These are phyloP conservation scores for Myzus persicae DNA, from an alignment of 1,140 invertebrate genomes.

Conservation along the genomic window DNA sequence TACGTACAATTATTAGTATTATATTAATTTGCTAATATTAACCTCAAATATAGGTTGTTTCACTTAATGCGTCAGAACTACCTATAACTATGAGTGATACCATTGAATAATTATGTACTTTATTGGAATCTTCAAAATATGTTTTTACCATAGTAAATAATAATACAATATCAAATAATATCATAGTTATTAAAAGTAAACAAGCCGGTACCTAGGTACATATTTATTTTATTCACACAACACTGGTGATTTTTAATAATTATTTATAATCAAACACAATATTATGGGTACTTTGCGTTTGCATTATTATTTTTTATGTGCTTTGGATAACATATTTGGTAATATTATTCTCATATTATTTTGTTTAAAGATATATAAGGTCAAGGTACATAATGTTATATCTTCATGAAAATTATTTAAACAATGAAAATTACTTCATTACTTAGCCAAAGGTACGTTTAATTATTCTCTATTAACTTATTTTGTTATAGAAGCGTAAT, in stretches of 20 bases:
- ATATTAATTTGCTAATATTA: too few species aligned
- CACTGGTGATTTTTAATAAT: neutral
- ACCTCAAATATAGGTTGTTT: too few species aligned
- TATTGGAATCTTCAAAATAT: neutral
- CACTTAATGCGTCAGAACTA: neutral
- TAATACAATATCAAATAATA: neutral
- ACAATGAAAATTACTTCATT: constrained; percentile 10
- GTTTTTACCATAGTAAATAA: neutral
- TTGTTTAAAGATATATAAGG: constrained; percentile 10
- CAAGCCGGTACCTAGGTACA: neutral
- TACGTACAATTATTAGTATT: too few species aligned
- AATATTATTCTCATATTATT: neutral
- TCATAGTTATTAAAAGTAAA: neutral
- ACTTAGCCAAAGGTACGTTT: neutral
- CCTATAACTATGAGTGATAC: neutral
- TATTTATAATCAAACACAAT: neutral
- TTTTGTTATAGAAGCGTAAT: neutral
- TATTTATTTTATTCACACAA: neutral
- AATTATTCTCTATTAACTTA: constrained; percentile 3
- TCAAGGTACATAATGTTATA: neutral
- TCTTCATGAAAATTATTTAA: neutral
- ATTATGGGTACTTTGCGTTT: neutral
- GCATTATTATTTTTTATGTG: neutral
- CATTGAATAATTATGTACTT: neutral
- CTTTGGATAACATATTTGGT: neutral